phyloP scores from a whole-genome alignment of 1,140 invertebrate genomes.

The Ips nitidus region DNA sequence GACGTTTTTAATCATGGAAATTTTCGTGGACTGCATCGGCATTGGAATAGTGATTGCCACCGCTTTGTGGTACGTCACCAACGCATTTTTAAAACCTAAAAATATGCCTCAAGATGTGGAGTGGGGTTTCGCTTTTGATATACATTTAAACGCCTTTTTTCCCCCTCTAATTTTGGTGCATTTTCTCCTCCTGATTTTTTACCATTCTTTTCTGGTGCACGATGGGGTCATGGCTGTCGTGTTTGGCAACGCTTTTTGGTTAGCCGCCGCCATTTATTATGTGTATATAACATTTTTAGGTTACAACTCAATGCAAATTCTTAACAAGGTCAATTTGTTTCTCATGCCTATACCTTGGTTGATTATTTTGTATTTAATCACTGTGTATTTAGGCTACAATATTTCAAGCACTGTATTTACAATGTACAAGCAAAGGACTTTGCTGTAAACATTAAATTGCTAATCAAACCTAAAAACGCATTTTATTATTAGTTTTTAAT shows the following conservation, averaged over 20 bases:
- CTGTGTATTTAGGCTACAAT: constrained; percentile 70
- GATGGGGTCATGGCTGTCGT: constrained; percentile 77
- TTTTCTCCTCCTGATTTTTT: constrained; percentile 88
- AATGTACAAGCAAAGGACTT: constrained; percentile 68
- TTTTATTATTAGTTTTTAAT: not conserved
- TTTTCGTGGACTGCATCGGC: constrained; percentile 93
- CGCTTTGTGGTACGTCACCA: constrained; percentile 77
- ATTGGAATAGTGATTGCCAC: constrained; percentile 87
- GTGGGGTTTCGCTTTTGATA: constrained; percentile 98
- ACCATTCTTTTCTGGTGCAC: constrained; percentile 76
- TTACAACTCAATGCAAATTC: constrained; percentile 90
- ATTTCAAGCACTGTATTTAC: constrained; percentile 60
- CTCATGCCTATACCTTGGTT: constrained; percentile 83
- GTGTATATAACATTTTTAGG: constrained; percentile 98
- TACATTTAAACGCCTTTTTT: constrained; percentile 98
- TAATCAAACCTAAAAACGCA: constrained; percentile 12
- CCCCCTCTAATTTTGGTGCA: constrained; percentile 93
- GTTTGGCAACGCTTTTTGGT: constrained; percentile 93
- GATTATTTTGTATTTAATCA: constrained; percentile 78
- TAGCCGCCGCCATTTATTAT: constrained; percentile 90
- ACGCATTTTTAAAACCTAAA: constrained; percentile 82
- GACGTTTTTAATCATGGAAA: constrained; percentile 87
- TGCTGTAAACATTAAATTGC: not conserved
- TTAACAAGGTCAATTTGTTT: constrained; percentile 86
- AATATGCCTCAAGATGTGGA: constrained; percentile 80